These are phyloP conservation scores for Furcula furcula DNA, from an alignment of 2,888 invertebrate species.

Conservation along the genomic window DNA sequence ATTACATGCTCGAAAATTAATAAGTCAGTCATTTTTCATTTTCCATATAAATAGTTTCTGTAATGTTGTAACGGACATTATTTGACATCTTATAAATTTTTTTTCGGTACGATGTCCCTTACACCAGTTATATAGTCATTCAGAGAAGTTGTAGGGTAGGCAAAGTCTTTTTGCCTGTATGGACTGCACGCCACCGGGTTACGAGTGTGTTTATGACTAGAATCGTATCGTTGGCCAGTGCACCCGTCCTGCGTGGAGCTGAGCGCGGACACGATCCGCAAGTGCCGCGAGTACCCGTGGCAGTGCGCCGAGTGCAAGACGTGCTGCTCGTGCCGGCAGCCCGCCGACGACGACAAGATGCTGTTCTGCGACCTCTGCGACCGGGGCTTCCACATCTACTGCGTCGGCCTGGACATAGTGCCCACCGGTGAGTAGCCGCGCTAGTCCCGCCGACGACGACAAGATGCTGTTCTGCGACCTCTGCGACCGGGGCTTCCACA, in stretches of 20 bases:
- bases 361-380: conserved; percentile 97
- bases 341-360: conserved; percentile 94
- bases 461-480: conserved; percentile 97
- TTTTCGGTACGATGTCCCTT: too few relatives aligned
- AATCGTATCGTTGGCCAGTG: conserved; percentile 77
- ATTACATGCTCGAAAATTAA: too few relatives aligned
- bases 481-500: conserved; percentile 97
- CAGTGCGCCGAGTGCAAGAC: conserved; percentile 96
- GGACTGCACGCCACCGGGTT: too few relatives aligned
- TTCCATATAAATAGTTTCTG: too few relatives aligned
- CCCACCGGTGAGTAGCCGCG: conserved; percentile 84
- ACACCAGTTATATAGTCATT: too few relatives aligned
- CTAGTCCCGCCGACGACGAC: conserved; percentile 92
- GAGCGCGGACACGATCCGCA: conserved; percentile 89
- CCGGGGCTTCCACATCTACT: conserved; percentile 96
- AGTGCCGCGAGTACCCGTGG: conserved; percentile 94
- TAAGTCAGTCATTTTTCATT: too few relatives aligned
- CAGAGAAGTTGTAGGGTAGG: too few relatives aligned
- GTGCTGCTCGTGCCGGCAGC: conserved; percentile 91
- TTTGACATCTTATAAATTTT: too few relatives aligned
- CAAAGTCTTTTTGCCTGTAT: too few relatives aligned
- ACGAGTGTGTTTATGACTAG: too few relatives aligned
- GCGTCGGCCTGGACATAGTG: conserved; percentile 87
- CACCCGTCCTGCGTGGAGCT: conserved; percentile 95
- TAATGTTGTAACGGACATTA: too few relatives aligned